These are phyloP conservation scores for Xenopus laevis DNA, from an alignment of 2,113 vertebrate genomes.

Conservation along the genomic window DNA sequence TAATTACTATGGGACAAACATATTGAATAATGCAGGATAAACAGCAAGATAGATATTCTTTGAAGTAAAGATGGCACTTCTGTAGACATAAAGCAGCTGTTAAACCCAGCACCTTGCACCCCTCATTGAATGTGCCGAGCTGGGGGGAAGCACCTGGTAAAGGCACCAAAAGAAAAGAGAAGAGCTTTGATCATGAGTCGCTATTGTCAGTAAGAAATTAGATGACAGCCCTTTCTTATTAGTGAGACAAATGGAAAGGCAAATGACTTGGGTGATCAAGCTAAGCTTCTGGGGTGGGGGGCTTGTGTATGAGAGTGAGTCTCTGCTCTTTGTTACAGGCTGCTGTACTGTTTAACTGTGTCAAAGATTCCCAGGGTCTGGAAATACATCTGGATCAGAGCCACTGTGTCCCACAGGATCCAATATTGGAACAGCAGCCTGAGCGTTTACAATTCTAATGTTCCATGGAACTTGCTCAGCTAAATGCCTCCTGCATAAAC, in stretches of 20 bases:
- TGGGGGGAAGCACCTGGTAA: too few relatives aligned
- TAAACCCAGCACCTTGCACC: too few relatives aligned
- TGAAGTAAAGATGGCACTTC: too few relatives aligned
- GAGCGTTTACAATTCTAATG: constrained; percentile 10
- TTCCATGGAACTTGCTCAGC: neutral
- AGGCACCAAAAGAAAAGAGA: too few relatives aligned
- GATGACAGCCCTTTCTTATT: constrained; percentile 14
- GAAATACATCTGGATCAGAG: constrained; percentile 6
- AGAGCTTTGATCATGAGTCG: too few relatives aligned
- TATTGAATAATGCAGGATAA: too few relatives aligned
- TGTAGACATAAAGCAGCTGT: too few relatives aligned
- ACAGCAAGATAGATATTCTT: too few relatives aligned
- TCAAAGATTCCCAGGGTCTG: neutral
- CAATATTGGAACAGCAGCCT: neutral
- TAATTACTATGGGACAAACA: too few relatives aligned
- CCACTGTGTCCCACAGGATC: neutral
- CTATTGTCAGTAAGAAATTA: neutral
- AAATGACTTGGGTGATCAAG: neutral
- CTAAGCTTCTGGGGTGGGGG: neutral
- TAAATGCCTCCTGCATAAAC: neutral
- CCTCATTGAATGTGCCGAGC: too few relatives aligned
- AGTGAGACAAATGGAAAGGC: neutral
- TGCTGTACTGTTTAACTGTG: too few relatives aligned
- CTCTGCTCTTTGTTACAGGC: too few relatives aligned
- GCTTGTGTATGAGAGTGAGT: neutral